phyloP scores from a whole-genome alignment of 1,140 invertebrate species.

The Lycorma delicatula region DNA sequence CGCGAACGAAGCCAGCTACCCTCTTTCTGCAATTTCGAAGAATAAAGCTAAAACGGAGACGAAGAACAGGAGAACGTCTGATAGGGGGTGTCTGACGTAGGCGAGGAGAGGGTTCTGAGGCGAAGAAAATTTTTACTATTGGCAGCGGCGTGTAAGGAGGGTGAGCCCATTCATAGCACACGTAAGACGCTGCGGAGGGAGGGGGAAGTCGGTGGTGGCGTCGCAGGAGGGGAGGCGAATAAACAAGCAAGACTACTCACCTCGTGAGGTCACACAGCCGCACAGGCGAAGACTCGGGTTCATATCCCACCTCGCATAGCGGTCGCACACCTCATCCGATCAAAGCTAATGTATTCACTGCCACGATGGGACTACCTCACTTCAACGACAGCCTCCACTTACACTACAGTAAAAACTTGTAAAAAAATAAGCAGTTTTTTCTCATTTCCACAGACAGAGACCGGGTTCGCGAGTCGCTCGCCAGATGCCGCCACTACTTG shows the following conservation, averaged over 20 bases:
- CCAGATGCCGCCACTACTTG: not conserved
- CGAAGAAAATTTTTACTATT: not conserved
- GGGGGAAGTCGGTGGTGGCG: not conserved
- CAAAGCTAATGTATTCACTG: too few relatives aligned
- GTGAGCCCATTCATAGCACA: conserved; percentile 3
- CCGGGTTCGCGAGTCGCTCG: not conserved
- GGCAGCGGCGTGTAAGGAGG: not conserved
- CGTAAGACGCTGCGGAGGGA: conserved; percentile 2
- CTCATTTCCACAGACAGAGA: not conserved
- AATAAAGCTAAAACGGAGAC: too few relatives aligned
- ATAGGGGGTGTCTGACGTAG: too few relatives aligned
- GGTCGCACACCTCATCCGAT: not conserved
- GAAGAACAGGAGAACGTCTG: too few relatives aligned
- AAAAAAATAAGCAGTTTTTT: not conserved
- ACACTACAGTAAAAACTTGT: not conserved
- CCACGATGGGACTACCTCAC: too few relatives aligned
- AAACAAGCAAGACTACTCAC: not conserved
- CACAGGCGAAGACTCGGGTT: not conserved
- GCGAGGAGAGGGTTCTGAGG: not conserved
- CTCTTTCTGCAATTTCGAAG: too few relatives aligned
- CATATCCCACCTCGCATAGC: not conserved
- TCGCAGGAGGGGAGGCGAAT: not conserved
- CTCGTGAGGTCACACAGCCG: not conserved
- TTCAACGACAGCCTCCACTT: too few relatives aligned
- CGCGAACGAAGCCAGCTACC: too few relatives aligned